Percentiles rank a stretch among this genome's conserved stretches.
phyloP scores from a whole-genome alignment of 2,113 vertebrate species.

The Elgaria multicarinata region DNA sequence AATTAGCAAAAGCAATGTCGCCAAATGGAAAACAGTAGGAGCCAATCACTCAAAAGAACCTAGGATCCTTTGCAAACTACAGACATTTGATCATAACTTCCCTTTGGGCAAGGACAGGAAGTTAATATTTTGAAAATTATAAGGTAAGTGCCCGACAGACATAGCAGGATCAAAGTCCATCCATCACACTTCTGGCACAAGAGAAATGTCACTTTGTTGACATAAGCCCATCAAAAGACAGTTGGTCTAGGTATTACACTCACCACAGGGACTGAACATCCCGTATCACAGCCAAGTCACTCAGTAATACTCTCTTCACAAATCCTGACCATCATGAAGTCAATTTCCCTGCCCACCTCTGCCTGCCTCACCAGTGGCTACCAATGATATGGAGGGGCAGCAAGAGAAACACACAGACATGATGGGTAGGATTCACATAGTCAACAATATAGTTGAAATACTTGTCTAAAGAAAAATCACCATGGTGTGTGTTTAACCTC shows the following conservation, averaged over 20 bases:
- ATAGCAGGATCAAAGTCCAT: conserved; percentile 51
- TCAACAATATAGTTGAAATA: neutral
- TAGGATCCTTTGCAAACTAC: neutral
- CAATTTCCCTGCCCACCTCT: neutral
- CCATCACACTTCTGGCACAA: conserved; percentile 57
- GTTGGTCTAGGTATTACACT: neutral
- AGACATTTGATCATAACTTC: neutral
- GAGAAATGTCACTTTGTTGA: conserved; percentile 60
- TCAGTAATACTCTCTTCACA: neutral
- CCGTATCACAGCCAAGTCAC: neutral
- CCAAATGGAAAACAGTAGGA: neutral
- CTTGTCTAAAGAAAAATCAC: neutral
- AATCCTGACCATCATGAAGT: neutral
- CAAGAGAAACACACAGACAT: neutral
- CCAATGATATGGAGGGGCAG: neutral
- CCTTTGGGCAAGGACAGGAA: neutral
- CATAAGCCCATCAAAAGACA: conserved; percentile 59
- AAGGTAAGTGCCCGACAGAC: conserved; percentile 44
- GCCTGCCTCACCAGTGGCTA: neutral
- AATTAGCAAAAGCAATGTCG: neutral
- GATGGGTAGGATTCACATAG: no score
- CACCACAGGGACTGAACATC: neutral
- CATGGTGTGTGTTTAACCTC: neutral
- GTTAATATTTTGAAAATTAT: conserved; percentile 42
- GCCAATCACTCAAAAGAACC: neutral